These are phyloP conservation scores for Pomacea maculata DNA, from an alignment of 1,140 invertebrate species.

Conservation along the genomic window DNA sequence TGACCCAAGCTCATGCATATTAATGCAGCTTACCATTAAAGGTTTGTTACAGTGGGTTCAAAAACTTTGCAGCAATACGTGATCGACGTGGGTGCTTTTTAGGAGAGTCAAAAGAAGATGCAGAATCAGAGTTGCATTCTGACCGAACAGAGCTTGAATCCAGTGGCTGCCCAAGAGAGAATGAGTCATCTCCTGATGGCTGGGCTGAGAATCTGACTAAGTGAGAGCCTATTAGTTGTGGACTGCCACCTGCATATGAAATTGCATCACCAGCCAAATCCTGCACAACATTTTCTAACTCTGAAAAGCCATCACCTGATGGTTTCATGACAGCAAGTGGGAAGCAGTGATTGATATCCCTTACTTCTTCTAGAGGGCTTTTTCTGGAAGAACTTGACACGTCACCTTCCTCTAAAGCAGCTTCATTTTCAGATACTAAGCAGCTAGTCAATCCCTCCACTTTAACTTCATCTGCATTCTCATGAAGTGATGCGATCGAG, in stretches of 20 bases:
- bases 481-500: too few species aligned
- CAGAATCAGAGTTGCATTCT: constrained; percentile 24
- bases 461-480: too few species aligned
- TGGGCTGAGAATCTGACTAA: not conserved
- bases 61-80: constrained; percentile 16
- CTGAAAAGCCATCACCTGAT: constrained; percentile 4
- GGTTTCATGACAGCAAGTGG: not conserved
- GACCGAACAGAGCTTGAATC: constrained; percentile 49
- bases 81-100: constrained; percentile 14
- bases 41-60: not conserved
- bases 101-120: constrained; percentile 2
- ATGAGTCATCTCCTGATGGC: constrained; percentile 25
- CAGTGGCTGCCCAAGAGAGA: constrained; percentile 41
- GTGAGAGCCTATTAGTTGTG: not conserved
- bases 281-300: not conserved
- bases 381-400: too few species aligned
- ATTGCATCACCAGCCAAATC: not conserved
- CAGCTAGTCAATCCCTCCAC: too few species aligned
- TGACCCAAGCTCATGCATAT: not conserved
- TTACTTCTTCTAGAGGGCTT: too few species aligned
- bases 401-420: too few species aligned
- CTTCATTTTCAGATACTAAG: too few species aligned
- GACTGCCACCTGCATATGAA: not conserved
- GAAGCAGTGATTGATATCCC: not conserved
- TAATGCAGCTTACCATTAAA: not conserved